Evolutionary conservation across 1,140 invertebrate species (phyloP), one percentile per base, ranked within the genome.

Genomic region (Popillia japonica): DNA sequence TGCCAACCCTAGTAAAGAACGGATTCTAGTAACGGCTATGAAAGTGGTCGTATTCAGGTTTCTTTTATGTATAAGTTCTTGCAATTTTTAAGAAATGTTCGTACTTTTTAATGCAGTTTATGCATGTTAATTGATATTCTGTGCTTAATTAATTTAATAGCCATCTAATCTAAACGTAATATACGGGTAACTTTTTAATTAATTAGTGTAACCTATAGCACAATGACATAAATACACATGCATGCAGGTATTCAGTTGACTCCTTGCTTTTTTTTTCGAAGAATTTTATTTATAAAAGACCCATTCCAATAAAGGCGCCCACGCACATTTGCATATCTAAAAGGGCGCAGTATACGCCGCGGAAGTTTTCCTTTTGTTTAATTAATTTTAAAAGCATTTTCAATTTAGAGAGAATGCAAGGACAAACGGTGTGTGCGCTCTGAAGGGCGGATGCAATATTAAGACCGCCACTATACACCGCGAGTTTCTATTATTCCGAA

Each of bases 311-410:
- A 22, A 34, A 68, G 22, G 22, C 27, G 22, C 22, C 10, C 61
- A 34, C 61, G 61, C 61, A 68, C 11, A 68, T 68, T 68, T 68
- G 61, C 61, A 68, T 68, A 68, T 27, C 7, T 27, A 9, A 68
- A 68, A 68, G 61, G 22, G 27, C 61, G 61, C 22, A 27, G 22
- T 10, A 34, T 34, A 34, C 61, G 8, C 22, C 27, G 0, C n/a
- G 48, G 48, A 68, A 68, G 22, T 27, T 68, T 68, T 68, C 23
- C 61, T 68, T 68, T 68, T 68, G 61, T 34, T 68, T 68, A 27
- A 68, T 68, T 68, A 68, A 68, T 68, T 68, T 68, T 68, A 55
- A 68, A 68, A 68, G 61, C 61, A 68, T 68, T 68, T 68, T 68
- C 61, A 68, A 68, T 68, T 68, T 68, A 68, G 61, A 68, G 22